Base-by-base conservation (phyloP, 2,797 vertebrate species). In the Rhadinocentrus ornatus region DNA sequence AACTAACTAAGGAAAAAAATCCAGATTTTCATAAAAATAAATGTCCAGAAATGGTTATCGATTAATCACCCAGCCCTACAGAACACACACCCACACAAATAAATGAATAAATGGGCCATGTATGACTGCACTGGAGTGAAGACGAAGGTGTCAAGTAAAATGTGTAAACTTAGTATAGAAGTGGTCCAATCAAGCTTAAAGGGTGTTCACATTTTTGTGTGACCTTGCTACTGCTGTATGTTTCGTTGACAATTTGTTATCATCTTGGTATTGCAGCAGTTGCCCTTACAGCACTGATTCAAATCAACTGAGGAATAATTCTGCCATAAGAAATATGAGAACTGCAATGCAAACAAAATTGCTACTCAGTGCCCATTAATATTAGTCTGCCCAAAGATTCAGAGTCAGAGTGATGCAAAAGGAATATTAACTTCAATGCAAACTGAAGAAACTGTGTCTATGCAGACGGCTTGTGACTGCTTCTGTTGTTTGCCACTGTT, bases 331-430 rank as follows among this genome's bases (percentile, higher is more conserved):
- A 66, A 66, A 81, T 80, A 84, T 48, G 12, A 73, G 77, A 56
- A 79, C 66, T 61, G 66, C 56, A 69, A 75, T 67, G 53, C 52
- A 69, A 65, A 63, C 48, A 69, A 48, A 75, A 79, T 27, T 65
- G 55, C 26, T 46, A 69, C 56, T 48, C 62, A 59, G 32, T 37
- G 2, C 46, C 50, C 20, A 73, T 61, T 68, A 80, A 77, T 63
- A 70, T 7, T 71, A 79, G 57, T 57, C 44, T 63, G 55, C 32
- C 26, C 39, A 57, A 16, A 71, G 61, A 81, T 66, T 84, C 58
- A 77, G 46, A 68, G 35, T 37, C 64, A n/a, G 37, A 80, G 11
- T 58, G 41, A 74, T 80, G 39, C 74, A 83, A 77, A 86, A 76
- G n/a, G 52, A 59, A 69, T 69, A 50, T 81, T 61, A 75, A 75